Evolutionary conservation across 1,140 invertebrate species (phyloP), one percentile per base, ranked within the genome.

Genomic region (Calephelis nemesis): DNA sequence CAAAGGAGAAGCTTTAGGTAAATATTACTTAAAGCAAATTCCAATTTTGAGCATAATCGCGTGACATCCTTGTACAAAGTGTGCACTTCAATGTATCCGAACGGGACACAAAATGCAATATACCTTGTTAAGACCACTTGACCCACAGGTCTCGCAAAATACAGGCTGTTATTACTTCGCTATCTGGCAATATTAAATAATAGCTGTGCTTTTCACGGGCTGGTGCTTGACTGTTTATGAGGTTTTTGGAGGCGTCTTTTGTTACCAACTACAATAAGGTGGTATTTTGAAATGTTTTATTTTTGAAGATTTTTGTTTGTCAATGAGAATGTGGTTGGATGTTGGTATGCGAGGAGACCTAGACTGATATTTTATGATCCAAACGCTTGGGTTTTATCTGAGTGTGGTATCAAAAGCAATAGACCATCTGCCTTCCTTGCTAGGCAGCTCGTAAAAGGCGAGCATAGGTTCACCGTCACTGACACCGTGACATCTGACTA

Each of bases 101-200:
- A 52, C 67, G 69, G 77, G 42, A 72, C 75, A 84, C 74, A 83
- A 87, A 86, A 88, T 87, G 86, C 83, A 88, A 88, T 88, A 85
- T 87, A 80, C 79, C 86, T 88, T 77, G 86, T 88, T 88, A 85
- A 82, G 76, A 73, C 80, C 86, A 88, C 86, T 88, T 88, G 82
- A 88, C 86, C 86, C 67, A 72, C 15, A 69, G 75, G 74, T 74
- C 75, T 62, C 62, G 63, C 73, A 72, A 78, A 19, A 78, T 76
- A 88, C 82, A 85, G 82, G 76, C 70, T 79, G 86, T 82, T 76
- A 82, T 85, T 84, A 81, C 75, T 67, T 68, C 65, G 50, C 64
- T 45, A 45, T 47, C 52, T 62, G 50, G 54, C 69, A 52, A 62
- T 65, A 70, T 69, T 65, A 74, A 68, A 74, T 73, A 72, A 71